Percentiles rank a stretch among this genome's conserved stretches.
phyloP scores from a whole-genome alignment of 2,113 vertebrate genomes.

The Oriolus oriolus region DNA sequence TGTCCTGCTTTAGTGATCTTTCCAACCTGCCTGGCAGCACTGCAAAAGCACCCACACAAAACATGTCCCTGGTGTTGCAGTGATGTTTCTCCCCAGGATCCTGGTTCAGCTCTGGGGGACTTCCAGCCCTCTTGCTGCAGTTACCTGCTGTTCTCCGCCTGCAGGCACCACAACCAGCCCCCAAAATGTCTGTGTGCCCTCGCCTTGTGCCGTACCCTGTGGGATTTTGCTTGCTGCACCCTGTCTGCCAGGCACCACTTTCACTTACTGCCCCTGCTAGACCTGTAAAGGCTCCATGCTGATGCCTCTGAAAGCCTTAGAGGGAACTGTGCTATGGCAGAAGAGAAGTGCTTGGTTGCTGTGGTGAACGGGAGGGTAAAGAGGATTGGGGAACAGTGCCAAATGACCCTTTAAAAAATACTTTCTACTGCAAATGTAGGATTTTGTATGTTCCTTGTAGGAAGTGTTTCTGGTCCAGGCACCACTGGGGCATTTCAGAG shows the following conservation, averaged over 20 bases:
- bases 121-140: neutral
- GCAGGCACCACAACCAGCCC: neutral
- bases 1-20: neutral
- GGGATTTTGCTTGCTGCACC: neutral
- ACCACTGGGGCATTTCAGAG: neutral
- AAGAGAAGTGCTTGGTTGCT: neutral
- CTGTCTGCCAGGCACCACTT: neutral
- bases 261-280: neutral
- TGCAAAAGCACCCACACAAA: neutral
- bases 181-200: neutral
- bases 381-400: neutral
- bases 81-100: neutral
- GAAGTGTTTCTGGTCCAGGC: neutral
- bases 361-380: fast-evolving
- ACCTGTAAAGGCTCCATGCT: neutral
- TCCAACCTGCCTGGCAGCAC: neutral
- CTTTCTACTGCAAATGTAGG: neutral
- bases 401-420: neutral
- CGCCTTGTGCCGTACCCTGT: neutral
- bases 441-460: neutral
- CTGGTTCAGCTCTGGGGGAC: neutral
- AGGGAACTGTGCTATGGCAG: neutral
- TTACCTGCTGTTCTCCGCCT: neutral
- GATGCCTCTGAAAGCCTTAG: neutral
- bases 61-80: neutral